Percentiles rank a stretch among this genome's conserved stretches.
These are phyloP conservation scores for Phymanthus crucifer DNA, from an alignment of 92 coral and sea anemone species.

Conservation along the genomic window DNA sequence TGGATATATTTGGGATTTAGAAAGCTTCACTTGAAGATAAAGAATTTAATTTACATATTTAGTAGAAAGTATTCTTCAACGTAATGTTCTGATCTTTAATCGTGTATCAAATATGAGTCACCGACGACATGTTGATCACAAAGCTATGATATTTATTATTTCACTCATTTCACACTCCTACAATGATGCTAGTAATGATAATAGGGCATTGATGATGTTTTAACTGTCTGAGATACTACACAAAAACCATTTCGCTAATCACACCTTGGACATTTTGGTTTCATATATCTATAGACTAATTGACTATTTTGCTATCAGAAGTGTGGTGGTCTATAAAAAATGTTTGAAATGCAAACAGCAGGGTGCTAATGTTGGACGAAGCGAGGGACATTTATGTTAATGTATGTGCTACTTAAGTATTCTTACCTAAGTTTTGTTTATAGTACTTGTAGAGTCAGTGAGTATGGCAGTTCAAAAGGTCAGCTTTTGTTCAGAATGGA, in stretches of 20 bases:
- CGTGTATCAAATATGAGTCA: not conserved
- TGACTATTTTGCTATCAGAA: not conserved
- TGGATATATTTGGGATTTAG: too few relatives aligned
- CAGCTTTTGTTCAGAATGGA: not conserved
- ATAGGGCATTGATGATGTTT: not conserved
- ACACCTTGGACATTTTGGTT: not conserved
- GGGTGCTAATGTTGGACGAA: not conserved
- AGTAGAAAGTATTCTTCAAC: too few relatives aligned
- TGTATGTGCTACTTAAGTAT: not conserved
- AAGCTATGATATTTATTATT: not conserved
- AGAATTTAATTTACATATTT: too few relatives aligned
- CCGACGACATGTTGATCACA: not conserved
- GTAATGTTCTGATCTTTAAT: too few relatives aligned
- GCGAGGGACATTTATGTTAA: not conserved
- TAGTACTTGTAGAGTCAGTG: not conserved
- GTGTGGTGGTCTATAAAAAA: not conserved
- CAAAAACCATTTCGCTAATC: not conserved
- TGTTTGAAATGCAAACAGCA: not conserved
- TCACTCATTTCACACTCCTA: not conserved
- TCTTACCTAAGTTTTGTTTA: constrained; percentile 3
- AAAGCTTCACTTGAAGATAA: too few relatives aligned
- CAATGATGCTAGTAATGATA: not conserved
- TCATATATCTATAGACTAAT: not conserved
- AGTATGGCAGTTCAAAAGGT: not conserved
- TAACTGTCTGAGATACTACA: not conserved